Conservation (phyloP, 2,797 vertebrate species). For the Telmatherina bonti region DNA sequence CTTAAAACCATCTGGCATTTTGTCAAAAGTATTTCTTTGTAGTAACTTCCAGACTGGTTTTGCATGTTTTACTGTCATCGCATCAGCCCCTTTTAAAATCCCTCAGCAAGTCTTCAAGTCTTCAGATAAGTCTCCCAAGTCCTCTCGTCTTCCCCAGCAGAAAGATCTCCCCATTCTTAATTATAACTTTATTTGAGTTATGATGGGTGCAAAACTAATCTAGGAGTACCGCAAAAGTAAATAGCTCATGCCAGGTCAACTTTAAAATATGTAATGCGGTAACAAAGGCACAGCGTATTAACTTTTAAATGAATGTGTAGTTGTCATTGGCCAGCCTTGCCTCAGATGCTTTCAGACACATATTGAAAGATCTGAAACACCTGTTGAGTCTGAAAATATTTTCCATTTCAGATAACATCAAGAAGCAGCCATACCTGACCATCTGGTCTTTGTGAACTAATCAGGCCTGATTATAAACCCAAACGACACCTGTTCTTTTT, state of each 20-base stretch:
- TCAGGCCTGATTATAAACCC: constrained; percentile 34
- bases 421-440: constrained; percentile 26
- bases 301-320: constrained; percentile 6
- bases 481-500: constrained; percentile 50
- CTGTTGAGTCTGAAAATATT: constrained; percentile 60
- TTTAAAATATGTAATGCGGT: background rate
- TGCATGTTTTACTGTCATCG: too few relatives aligned
- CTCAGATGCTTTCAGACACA: background rate
- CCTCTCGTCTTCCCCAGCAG: too few relatives aligned
- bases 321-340: constrained; percentile 10
- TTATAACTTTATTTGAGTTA: background rate
- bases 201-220: background rate
- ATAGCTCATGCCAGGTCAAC: background rate
- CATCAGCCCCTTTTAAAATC: too few relatives aligned
- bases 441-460: constrained; percentile 32
- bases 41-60: too few relatives aligned
- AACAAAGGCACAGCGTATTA: background rate
- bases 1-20: too few relatives aligned
- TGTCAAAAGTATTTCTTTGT: too few relatives aligned
- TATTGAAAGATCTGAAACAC: constrained; percentile 41
- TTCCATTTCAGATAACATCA: constrained; percentile 55
- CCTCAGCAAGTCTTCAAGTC: too few relatives aligned
- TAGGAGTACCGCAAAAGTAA: background rate
- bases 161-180: background rate
- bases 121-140: too few relatives aligned